A percentile compares a stretch with the other conserved stretches of the same genome.
These are phyloP conservation scores for Hedychridium roseum DNA, from an alignment of 2,888 invertebrate genomes.

Conservation along the genomic window DNA sequence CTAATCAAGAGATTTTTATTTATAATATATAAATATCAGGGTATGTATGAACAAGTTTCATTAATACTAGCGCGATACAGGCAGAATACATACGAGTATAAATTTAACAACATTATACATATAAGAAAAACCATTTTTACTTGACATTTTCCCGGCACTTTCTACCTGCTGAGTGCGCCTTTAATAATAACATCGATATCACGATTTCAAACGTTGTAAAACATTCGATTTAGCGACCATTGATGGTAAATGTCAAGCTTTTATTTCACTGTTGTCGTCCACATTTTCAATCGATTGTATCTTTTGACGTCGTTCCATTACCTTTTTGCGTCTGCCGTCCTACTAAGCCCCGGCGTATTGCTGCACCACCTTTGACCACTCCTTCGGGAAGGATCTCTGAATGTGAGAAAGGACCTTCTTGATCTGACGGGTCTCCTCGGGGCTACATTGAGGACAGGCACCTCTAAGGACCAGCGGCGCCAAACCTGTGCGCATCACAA, in stretches of 20 bases:
- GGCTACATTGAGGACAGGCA: conserved; percentile 76
- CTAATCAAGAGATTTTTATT: too few species aligned
- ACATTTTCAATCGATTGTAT: not conserved
- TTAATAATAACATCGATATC: not conserved
- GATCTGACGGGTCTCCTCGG: conserved; percentile 76
- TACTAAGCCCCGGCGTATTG: conserved; percentile 69
- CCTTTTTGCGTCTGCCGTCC: too few species aligned
- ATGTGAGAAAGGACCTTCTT: conserved; percentile 78
- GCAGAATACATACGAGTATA: too few species aligned
- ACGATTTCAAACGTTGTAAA: too few species aligned
- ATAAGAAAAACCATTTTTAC: too few species aligned
- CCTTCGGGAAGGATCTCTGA: conserved; percentile 78
- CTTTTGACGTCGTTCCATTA: conserved; percentile 16
- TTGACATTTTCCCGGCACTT: too few species aligned
- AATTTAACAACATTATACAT: too few species aligned
- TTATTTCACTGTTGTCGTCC: not conserved
- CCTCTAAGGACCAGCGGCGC: conserved; percentile 79
- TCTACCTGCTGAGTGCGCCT: too few species aligned
- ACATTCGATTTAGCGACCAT: not conserved
- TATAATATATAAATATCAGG: too few species aligned
- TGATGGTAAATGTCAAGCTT: not conserved
- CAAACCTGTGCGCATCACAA: too few species aligned
- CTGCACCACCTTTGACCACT: conserved; percentile 78
- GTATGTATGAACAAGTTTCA: too few species aligned
- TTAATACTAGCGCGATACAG: too few species aligned